Evolutionary conservation across 2,797 vertebrate species (phyloP), one percentile per base, ranked within the genome.

Genomic region (Propithecus deckenii): DNA sequence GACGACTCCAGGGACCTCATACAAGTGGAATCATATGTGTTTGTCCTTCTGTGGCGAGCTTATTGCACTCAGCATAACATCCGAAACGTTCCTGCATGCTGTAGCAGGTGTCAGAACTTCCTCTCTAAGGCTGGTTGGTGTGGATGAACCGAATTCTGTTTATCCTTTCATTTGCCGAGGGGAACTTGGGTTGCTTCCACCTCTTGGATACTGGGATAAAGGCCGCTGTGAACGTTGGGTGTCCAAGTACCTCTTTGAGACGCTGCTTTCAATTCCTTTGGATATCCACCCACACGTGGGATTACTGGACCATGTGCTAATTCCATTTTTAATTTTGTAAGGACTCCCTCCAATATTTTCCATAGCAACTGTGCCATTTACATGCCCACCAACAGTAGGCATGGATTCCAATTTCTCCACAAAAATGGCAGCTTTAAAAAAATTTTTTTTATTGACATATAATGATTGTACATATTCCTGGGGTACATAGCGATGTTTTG

Each of bases 11-110:
- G 28, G 41, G 28, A 43, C 41, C 3, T 6, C 41, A 0, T 5
- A 28, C 15, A 7, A 4, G 7, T 12, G 15, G 52, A 38, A 50
- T 20, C 14, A 22, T 8, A 8, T 22, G 10, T 57, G 55, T 10
- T 23, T 57, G 18, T 1, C 0, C 6, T 38, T 50, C 7, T 32
- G 32, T 35, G 41, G 13, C 17, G 5, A 11, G 7, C 52, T 91
- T 7, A 14, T 48, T 59, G 46, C 76, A 35, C 17, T 14, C 14
- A 10, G 7, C 17, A 8, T 22, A 0, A 15, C 5, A 1, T 35
- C 17, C 3, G 35, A 4, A 22, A 7, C 3, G 32, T 35, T 46
- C 22, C n/a, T n/a, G 9, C 32, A 25, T 4, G 11, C 14, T 1
- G 15, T 20, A 18, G 35, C 74, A 78, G 12, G n/a, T 38, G 25